Base-by-base conservation (phyloP, 2,888 invertebrate genomes). In the Tiliacea citrago region DNA sequence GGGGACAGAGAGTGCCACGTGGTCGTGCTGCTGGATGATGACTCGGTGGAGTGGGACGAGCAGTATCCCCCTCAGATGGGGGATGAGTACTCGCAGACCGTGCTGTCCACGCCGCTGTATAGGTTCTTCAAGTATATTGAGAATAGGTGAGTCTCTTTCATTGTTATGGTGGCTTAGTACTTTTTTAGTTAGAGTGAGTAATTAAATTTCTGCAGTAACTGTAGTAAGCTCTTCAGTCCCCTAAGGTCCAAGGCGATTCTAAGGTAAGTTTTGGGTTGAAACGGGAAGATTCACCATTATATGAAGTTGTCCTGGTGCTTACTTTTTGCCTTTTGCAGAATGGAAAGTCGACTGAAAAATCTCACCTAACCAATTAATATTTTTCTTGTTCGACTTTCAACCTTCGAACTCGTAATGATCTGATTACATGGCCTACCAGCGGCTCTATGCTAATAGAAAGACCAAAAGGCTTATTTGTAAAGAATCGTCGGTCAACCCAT, bases 31-130 rank as follows among this genome's bases (percentile, higher is more conserved):
- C 96, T 99, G 57, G 99, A 99, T 91, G 99, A 99, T 89, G 99
- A 99, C 94, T 97, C 97, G 0, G 98, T 98, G 49, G 99, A 99
- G 91, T 99, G 99, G 99, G 99, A 99, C 92, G 99, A 99, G 91
- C 98, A 99, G 93, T 99, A 99, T 94, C 99, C 99, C 0, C 99
- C 99, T 0, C 99, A 99, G 96, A 99, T 99, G 99, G 99, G 99
- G 12, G 99, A 99, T 91, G 99, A 99, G 96, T 99, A 99, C 94
- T 98, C 99, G 65, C 99, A 99, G 96, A 99, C 99, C 76, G 98
- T 99, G 66, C 98, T 99, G 91, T 99, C 99, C 90, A 99, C 99
- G 8, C 98, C 98, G 60, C 98, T 99, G 97, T 99, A 99, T 93
- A 97, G 99, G 85, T 99, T 99, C 97, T 99, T 99, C 97, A 99